These are phyloP conservation scores for Mionectes macconnelli DNA, from an alignment of 2,113 vertebrate species.

Conservation along the genomic window DNA sequence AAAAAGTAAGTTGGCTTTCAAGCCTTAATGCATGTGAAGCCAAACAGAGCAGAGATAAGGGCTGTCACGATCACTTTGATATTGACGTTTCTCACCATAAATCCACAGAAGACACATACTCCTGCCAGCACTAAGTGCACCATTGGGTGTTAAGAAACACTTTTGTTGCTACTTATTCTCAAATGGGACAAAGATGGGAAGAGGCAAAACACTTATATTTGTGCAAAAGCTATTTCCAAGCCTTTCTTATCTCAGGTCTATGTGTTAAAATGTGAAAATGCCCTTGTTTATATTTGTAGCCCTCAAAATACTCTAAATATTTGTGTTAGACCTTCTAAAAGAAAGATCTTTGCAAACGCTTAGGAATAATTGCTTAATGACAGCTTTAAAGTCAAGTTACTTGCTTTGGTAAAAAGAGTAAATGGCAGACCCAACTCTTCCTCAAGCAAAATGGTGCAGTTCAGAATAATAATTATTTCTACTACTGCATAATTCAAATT, in stretches of 20 bases:
- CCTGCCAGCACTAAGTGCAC: background rate
- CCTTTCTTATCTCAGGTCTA: background rate
- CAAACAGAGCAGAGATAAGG: slow-evolving; percentile 15
- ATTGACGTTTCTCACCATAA: slow-evolving; percentile 33
- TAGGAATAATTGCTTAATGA: background rate
- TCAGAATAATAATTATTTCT: background rate
- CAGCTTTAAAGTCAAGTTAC: background rate
- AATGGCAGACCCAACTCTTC: background rate
- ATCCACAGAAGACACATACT: background rate
- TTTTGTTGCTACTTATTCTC: background rate
- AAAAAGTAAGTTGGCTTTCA: background rate
- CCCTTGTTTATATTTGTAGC: background rate
- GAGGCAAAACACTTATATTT: background rate
- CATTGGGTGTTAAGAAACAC: background rate
- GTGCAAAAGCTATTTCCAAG: background rate
- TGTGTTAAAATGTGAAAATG: background rate
- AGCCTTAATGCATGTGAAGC: background rate
- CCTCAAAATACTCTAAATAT: background rate
- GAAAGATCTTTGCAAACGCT: background rate
- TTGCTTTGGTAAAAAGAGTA: background rate
- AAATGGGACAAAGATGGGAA: background rate
- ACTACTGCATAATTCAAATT: background rate
- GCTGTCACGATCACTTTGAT: slow-evolving; percentile 13
- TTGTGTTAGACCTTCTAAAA: background rate
- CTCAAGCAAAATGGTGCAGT: background rate